Evolutionary conservation across 2,888 invertebrate species (phyloP).

Genomic region (Alsophila aescularia): DNA sequence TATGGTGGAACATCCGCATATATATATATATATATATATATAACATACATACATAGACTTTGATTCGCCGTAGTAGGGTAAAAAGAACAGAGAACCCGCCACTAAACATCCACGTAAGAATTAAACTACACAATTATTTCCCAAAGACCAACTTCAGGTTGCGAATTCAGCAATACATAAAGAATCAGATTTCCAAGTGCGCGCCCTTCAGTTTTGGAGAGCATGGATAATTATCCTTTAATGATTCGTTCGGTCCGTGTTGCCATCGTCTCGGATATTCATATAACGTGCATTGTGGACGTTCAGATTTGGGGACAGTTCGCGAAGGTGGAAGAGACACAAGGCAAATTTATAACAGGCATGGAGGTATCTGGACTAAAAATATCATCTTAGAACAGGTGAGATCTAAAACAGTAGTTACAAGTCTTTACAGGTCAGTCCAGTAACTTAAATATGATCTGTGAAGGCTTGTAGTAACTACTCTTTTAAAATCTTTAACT

Average conservation of each 20-base stretch:
- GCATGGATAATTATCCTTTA: slow-evolving; percentile 79
- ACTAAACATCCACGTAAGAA: slow-evolving; percentile 2
- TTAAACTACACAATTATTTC: slow-evolving; percentile 43
- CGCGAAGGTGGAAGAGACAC: background rate
- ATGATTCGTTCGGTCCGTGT: slow-evolving; percentile 71
- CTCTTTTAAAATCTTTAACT: no score
- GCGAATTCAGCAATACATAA: slow-evolving; percentile 48
- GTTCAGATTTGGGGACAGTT: slow-evolving; percentile 52
- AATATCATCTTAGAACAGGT: no score
- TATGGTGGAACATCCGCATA: no score
- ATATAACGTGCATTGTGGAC: slow-evolving; percentile 70
- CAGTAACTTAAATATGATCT: no score
- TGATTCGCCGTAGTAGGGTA: no score
- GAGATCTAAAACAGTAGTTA: no score
- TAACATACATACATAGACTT: no score
- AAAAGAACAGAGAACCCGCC: background rate
- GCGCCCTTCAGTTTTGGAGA: slow-evolving; percentile 69
- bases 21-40: no score
- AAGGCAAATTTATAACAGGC: no score
- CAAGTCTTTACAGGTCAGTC: no score
- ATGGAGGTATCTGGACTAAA: no score
- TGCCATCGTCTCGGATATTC: slow-evolving; percentile 70
- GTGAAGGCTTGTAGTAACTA: no score
- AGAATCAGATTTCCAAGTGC: slow-evolving; percentile 78
- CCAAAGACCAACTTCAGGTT: slow-evolving; percentile 60